phyloP scores from a whole-genome alignment of 2,888 invertebrate genomes.

The Xylota sylvarum region DNA sequence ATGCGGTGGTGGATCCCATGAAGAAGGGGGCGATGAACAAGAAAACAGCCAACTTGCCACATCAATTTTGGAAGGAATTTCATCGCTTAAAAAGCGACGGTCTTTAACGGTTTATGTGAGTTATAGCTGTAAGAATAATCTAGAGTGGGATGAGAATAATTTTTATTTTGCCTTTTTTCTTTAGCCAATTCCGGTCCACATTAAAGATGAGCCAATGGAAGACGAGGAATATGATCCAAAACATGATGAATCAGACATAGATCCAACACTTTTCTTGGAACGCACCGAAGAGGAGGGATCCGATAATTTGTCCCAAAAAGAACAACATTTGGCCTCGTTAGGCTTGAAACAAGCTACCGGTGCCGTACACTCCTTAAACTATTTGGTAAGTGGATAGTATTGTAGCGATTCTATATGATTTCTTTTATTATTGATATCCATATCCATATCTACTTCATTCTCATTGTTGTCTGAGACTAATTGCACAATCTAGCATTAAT shows the following conservation, averaged over 20 bases:
- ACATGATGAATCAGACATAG: constrained; percentile 83
- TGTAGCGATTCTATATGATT: neutral
- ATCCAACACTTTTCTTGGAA: constrained; percentile 84
- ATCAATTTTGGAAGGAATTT: constrained; percentile 83
- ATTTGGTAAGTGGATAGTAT: constrained; percentile 54
- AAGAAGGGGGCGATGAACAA: constrained; percentile 35
- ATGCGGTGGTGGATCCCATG: constrained; percentile 5
- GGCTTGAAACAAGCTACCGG: constrained; percentile 78
- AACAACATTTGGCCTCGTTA: constrained; percentile 79
- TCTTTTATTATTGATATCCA: too few relatives aligned
- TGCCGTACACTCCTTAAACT: constrained; percentile 43
- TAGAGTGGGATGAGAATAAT: constrained; percentile 51
- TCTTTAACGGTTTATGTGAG: constrained; percentile 84
- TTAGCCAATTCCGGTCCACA: constrained; percentile 83
- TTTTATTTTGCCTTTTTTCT: constrained; percentile 25
- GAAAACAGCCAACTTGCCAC: constrained; percentile 55
- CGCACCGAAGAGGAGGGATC: constrained; percentile 83
- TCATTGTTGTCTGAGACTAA: too few relatives aligned
- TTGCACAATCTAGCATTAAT: too few relatives aligned
- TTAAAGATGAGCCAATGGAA: constrained; percentile 84
- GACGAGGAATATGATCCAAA: constrained; percentile 82
- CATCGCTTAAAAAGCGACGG: constrained; percentile 83
- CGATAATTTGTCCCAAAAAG: constrained; percentile 80
- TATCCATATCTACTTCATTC: too few relatives aligned
- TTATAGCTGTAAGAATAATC: constrained; percentile 79